These are phyloP conservation scores for Nothocercus nigrocapillus DNA, from an alignment of 2,113 vertebrate genomes.

Conservation along the genomic window DNA sequence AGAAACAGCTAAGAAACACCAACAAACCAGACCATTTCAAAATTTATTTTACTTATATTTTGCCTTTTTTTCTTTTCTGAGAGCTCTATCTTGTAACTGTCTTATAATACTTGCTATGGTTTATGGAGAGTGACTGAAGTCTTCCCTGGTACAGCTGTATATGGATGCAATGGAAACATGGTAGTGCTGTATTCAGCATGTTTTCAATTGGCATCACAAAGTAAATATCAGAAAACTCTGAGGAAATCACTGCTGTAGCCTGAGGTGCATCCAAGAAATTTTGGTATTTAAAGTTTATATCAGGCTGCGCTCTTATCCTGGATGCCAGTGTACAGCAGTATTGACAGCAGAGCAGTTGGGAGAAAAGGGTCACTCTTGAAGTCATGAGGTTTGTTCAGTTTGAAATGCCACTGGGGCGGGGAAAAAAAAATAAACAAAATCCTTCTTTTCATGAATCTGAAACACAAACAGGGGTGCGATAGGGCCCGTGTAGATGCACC, in stretches of 20 bases:
- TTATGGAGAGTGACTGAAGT: background rate
- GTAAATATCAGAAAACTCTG: background rate
- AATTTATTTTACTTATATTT: background rate
- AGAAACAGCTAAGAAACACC: background rate
- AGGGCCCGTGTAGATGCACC: background rate
- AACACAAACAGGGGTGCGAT: background rate
- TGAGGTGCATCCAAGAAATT: background rate
- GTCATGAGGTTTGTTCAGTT: background rate
- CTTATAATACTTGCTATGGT: background rate
- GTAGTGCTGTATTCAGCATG: background rate
- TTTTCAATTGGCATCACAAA: constrained; percentile 24
- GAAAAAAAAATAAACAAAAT: background rate
- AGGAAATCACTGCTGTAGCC: background rate
- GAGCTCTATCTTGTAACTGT: background rate
- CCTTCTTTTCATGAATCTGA: background rate
- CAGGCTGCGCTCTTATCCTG: background rate
- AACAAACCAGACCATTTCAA: background rate
- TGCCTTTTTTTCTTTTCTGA: background rate
- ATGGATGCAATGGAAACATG: background rate
- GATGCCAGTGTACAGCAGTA: background rate
- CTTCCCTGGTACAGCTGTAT: background rate
- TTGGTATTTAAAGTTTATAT: constrained; percentile 62
- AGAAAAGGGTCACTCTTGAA: constrained; percentile 32
- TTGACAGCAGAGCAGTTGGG: background rate
- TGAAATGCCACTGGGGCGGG: constrained; percentile 9